Evolutionary conservation across 2,113 vertebrate species (phyloP).

Genomic region (Cyanoramphus novaezelandiae): DNA sequence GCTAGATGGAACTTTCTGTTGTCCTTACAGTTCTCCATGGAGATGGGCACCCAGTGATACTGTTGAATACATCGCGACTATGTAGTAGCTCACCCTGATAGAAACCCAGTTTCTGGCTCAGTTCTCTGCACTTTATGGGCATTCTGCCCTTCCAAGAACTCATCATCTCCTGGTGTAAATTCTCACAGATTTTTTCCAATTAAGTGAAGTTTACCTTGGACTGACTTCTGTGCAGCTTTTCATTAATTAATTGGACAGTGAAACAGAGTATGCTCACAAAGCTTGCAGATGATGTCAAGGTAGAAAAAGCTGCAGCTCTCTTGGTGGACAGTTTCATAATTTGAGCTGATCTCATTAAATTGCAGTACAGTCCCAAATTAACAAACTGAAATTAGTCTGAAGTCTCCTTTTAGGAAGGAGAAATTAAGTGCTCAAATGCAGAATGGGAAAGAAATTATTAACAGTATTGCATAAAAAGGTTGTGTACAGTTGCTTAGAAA

Average conservation of each 20-base stretch:
- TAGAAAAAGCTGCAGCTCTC: not conserved
- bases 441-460: not conserved
- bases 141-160: not conserved
- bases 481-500: not conserved
- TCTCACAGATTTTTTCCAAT: not conserved
- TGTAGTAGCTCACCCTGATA: not conserved
- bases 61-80: not conserved
- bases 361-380: not conserved
- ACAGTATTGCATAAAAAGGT: not conserved
- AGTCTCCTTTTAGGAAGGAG: not conserved
- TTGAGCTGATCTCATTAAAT: not conserved
- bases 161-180: not conserved
- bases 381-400: not conserved
- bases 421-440: not conserved
- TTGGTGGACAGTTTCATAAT: not conserved
- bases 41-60: not conserved
- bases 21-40: not conserved
- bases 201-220: not conserved
- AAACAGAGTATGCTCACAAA: rapidly evolving
- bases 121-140: not conserved
- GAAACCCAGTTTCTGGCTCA: not conserved
- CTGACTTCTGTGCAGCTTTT: not conserved
- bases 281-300: not conserved
- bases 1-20: not conserved
- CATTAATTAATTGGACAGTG: not conserved